These are phyloP conservation scores for Himalopsyche tibetana DNA, from an alignment of 2,888 invertebrate species.

Conservation along the genomic window DNA sequence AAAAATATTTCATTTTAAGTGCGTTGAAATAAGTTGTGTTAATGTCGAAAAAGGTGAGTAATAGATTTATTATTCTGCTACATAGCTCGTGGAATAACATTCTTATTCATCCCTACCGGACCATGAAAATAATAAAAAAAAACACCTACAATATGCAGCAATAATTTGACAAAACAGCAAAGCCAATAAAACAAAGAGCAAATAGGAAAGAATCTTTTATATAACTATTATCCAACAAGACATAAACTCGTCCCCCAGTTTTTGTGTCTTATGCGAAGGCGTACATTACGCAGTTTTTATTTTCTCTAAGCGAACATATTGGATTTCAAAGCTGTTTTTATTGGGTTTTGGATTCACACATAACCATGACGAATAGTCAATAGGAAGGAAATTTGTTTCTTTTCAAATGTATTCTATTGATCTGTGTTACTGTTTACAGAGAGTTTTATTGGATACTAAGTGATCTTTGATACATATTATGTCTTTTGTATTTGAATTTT, in stretches of 20 bases:
- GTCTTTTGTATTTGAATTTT: conserved; percentile 23
- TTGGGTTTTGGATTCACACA: conserved; percentile 34
- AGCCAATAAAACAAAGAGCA: conserved; percentile 18
- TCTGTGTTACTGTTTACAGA: conserved; percentile 35
- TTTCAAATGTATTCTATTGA: conserved; percentile 42
- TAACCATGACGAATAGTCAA: conserved; percentile 43
- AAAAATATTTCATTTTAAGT: no score
- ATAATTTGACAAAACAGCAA: conserved; percentile 23
- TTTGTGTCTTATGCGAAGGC: conserved; percentile 24
- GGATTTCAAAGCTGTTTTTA: conserved; percentile 42
- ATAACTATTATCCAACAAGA: conserved; percentile 55
- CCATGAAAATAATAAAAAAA: background rate
- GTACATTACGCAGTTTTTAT: conserved; percentile 39
- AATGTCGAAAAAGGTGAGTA: no score
- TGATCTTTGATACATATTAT: conserved; percentile 9
- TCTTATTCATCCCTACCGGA: background rate
- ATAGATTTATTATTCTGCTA: no score
- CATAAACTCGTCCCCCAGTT: conserved; percentile 49
- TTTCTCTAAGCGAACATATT: conserved; percentile 38
- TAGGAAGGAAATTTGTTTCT: conserved; percentile 28
- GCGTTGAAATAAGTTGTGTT: no score
- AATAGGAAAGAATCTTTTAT: conserved; percentile 53
- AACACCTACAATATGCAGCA: background rate
- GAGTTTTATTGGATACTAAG: conserved; percentile 21
- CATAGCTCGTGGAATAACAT: no score